Conservation (phyloP, 2,888 invertebrate species). For the Cantharis lateralis region DNA sequence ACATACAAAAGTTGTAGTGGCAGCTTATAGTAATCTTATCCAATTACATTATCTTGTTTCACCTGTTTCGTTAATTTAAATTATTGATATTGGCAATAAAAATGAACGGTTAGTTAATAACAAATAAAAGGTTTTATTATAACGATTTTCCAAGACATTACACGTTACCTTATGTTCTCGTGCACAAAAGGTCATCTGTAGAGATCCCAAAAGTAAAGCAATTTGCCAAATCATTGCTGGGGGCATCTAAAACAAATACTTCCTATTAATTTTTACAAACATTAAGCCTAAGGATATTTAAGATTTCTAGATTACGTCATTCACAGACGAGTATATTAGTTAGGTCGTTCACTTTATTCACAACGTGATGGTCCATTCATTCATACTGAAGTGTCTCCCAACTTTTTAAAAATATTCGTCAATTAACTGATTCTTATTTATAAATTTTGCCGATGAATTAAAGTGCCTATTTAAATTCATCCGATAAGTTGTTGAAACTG, state of each 20-base stretch:
- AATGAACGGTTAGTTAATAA: constrained; percentile 6
- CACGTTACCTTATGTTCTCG: constrained; percentile 46
- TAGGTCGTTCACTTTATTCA: constrained; percentile 27
- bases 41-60: constrained; percentile 15
- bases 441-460: neutral
- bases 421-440: constrained; percentile 1
- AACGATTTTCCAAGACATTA: neutral
- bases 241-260: constrained; percentile 36
- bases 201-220: constrained; percentile 33
- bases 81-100: constrained; percentile 14
- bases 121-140: neutral
- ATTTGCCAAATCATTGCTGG: constrained; percentile 24
- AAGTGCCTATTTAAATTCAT: neutral
- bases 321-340: constrained; percentile 20
- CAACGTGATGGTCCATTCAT: constrained; percentile 6
- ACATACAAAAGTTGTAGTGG: neutral
- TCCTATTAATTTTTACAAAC: constrained; percentile 25
- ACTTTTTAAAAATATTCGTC: neutral
- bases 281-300: constrained; percentile 6
- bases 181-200: constrained; percentile 36
- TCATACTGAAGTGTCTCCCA: constrained; percentile 2
- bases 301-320: constrained; percentile 28
- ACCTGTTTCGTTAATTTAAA: constrained; percentile 15
- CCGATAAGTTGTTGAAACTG: neutral
- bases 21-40: constrained; percentile 10